Base-by-base conservation (phyloP, 2,888 invertebrate species). In the Actias luna region DNA sequence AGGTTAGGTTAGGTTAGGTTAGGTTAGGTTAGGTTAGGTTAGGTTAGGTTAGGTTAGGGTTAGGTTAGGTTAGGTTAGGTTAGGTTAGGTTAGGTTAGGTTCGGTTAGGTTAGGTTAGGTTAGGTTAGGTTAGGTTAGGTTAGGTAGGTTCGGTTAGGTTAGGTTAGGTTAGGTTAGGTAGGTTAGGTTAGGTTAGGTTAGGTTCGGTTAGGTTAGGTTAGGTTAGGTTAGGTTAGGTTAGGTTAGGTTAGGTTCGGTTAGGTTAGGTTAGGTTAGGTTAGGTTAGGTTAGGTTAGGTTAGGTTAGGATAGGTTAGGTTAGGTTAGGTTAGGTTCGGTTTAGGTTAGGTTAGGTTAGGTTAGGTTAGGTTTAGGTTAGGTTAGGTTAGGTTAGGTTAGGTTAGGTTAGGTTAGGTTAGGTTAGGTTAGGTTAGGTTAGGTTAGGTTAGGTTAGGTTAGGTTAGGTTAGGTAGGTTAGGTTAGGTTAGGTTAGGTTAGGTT, bases 361-460 rank as follows among this genome's bases (percentile, higher is more conserved):
- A 64, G 68, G 66, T 64, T 65, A 62, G 63, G 65, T 65, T 64
- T 65, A 63, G 65, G 65, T 65, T 67, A 64, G 67, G 65, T 67
- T 65, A 61, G 62, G 63, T 66, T 66, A 64, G 66, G 68, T 68
- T 70, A 66, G 66, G 66, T 68, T 67, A 65, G 66, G 66, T 67
- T 69, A 66, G 67, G 67, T 69, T 68, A 65, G 67, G 69, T 69
- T 69, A 67, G 69, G 69, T 69, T 69, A 65, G 69, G 67, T 67
- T 69, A 65, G 66, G 69, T 69, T 67, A 64, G 67, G 67, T 67
- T 69, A 64, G 67, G 66, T 67, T 67, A 65, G 70, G 67, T 69
- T 67, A 64, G 69, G 69, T 68, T 68, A 63, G 67, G 68, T 67
- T 66, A 42, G 22, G 27, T 58, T 64, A 64, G 67, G 66, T 65